Percentiles rank a stretch among this genome's conserved stretches.
Evolutionary conservation across 2,113 vertebrate species (phyloP).

Genomic region (Trochalopteron elliotii): DNA sequence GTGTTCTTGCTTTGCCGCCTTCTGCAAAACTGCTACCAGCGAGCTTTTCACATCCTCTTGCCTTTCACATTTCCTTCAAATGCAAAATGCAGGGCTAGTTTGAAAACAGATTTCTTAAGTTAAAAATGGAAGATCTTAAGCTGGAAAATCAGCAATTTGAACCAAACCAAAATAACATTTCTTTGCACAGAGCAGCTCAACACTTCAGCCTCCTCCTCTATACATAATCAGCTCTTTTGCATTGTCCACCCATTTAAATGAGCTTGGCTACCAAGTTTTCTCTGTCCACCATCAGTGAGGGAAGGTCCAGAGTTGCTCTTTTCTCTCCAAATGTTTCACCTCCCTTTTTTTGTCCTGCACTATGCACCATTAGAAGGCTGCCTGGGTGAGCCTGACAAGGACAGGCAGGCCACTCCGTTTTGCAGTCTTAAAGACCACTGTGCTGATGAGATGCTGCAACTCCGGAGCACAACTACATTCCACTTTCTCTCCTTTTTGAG

Average conservation of each 20-base stretch:
- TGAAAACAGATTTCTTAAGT: conserved; percentile 36
- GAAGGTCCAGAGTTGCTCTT: background rate
- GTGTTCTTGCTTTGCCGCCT: background rate
- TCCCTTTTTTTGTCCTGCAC: background rate
- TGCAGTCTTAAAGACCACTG: background rate
- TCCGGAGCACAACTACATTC: background rate
- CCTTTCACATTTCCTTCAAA: background rate
- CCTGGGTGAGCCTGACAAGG: background rate
- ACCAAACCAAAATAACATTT: conserved; percentile 55
- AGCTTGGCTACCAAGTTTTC: conserved; percentile 1
- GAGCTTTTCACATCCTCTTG: background rate
- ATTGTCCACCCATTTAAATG: conserved; percentile 22
- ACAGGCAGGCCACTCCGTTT: conserved; percentile 11
- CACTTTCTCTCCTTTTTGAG: conserved; percentile 8
- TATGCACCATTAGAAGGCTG: background rate
- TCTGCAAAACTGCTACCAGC: conserved; percentile 9
- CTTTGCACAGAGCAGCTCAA: conserved; percentile 25
- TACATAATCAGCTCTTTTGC: background rate
- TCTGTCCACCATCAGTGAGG: background rate
- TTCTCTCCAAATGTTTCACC: background rate
- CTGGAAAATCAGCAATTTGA: conserved; percentile 47
- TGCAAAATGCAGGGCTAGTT: background rate
- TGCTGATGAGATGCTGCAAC: conserved; percentile 7
- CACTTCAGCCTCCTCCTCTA: background rate
- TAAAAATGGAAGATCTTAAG: conserved; percentile 6